Percentiles rank a stretch among this genome's conserved stretches.
Evolutionary conservation across 2,113 vertebrate genomes (phyloP).

Genomic region (Leiothrix lutea): DNA sequence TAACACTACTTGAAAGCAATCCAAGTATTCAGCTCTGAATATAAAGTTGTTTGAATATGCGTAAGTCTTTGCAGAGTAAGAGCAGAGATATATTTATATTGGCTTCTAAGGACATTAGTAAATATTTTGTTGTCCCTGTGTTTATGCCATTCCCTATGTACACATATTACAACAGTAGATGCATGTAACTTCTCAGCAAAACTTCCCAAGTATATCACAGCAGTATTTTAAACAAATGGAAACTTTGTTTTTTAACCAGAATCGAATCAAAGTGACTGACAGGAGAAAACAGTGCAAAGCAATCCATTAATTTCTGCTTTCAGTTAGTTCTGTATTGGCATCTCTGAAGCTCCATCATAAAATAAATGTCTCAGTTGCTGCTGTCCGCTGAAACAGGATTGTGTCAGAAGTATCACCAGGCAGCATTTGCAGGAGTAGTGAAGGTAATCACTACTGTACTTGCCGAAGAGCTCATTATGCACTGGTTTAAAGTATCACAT

Average conservation of each 20-base stretch:
- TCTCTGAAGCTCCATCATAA: not conserved
- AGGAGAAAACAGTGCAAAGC: not conserved
- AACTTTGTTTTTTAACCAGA: not conserved
- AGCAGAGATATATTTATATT: slow-evolving; percentile 42
- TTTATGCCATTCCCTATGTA: not conserved
- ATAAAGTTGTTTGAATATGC: slow-evolving; percentile 17
- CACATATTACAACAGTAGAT: slow-evolving; percentile 3
- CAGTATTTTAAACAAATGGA: not conserved
- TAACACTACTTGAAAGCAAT: slow-evolving; percentile 43
- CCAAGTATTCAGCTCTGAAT: slow-evolving; percentile 22
- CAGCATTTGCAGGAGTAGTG: not conserved
- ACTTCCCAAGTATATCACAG: not conserved
- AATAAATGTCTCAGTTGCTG: not conserved
- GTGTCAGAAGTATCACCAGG: not conserved
- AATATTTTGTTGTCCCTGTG: slow-evolving; percentile 50
- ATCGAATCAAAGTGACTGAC: not conserved
- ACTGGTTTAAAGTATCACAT: not conserved
- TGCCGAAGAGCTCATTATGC: not conserved
- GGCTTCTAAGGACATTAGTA: slow-evolving; percentile 34
- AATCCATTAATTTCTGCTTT: not conserved
- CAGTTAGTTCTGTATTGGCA: not conserved
- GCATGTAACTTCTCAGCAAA: not conserved
- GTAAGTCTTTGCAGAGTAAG: slow-evolving; percentile 11
- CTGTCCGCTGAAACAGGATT: not conserved
- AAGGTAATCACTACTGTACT: not conserved